phyloP scores from a whole-genome alignment of 2,888 invertebrate species.

The Lottia scabra region DNA sequence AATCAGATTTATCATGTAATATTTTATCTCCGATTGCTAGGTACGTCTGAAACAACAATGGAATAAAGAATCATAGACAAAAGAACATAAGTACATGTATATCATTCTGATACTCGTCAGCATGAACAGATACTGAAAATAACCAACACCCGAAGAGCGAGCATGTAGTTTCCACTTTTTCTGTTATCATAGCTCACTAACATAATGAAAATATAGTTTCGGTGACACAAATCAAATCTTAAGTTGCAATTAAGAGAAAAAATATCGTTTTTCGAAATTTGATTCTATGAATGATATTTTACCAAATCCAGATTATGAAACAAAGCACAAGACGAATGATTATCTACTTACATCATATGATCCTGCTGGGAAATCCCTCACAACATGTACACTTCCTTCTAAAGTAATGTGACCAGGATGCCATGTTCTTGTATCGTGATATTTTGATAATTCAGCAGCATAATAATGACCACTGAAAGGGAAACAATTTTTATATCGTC shows the following conservation, averaged over 20 bases:
- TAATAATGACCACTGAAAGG: slow-evolving; percentile 15
- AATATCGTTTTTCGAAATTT: neutral
- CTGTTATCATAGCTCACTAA: too few relatives aligned
- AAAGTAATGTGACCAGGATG: slow-evolving; percentile 17
- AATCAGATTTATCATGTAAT: slow-evolving; percentile 29
- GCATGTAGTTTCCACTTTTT: neutral
- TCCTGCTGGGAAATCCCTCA: slow-evolving; percentile 8
- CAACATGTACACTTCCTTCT: slow-evolving; percentile 4
- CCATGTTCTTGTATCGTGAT: slow-evolving; percentile 27
- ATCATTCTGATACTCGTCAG: too few relatives aligned
- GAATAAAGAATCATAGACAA: neutral
- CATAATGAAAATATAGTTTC: too few relatives aligned
- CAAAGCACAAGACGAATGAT: too few relatives aligned
- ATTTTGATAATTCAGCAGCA: slow-evolving; percentile 10
- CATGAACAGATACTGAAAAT: neutral
- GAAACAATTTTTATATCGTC: neutral
- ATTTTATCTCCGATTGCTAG: slow-evolving; percentile 24
- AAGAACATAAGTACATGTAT: too few relatives aligned
- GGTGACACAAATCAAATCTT: neutral
- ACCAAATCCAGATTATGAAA: too few relatives aligned
- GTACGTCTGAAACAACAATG: slow-evolving; percentile 16
- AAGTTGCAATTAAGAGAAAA: neutral
- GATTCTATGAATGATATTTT: too few relatives aligned
- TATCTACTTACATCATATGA: slow-evolving; percentile 13
- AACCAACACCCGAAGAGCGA: neutral